Conservation (phyloP, 2,888 invertebrate genomes). For the Xestia ashworthii region DNA sequence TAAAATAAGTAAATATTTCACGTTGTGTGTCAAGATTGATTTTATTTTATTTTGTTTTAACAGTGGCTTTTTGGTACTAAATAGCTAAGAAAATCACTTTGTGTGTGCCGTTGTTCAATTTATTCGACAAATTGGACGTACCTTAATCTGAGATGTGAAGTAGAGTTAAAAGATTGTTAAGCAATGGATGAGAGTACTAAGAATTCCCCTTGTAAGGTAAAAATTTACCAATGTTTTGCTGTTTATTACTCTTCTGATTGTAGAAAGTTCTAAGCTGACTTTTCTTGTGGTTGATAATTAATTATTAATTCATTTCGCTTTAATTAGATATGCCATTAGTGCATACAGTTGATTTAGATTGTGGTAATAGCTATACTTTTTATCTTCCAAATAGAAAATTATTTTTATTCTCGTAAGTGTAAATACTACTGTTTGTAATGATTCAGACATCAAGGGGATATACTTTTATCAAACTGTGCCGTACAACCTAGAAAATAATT, state of each 20-base stretch:
- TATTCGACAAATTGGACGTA: conserved; percentile 79
- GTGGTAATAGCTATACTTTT: conserved; percentile 52
- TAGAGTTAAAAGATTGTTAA: conserved; percentile 81
- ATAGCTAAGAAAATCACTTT: conserved; percentile 86
- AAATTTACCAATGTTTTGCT: conserved; percentile 79
- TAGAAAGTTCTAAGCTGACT: conserved; percentile 68
- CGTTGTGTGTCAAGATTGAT: conserved; percentile 86
- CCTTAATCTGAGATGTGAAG: conserved; percentile 86
- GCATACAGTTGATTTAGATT: conserved; percentile 59
- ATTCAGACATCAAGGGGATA: conserved; percentile 67
- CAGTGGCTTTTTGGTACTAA: conserved; percentile 88
- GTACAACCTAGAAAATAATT: conserved; percentile 30
- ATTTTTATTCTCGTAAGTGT: conserved; percentile 47
- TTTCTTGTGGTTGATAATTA: conserved; percentile 62
- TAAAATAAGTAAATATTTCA: conserved; percentile 85
- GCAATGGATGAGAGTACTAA: conserved; percentile 88
- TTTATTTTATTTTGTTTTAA: conserved; percentile 87
- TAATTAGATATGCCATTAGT: conserved; percentile 62
- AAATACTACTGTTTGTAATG: conserved; percentile 44
- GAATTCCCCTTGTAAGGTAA: conserved; percentile 90
- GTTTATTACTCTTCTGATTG: conserved; percentile 70
- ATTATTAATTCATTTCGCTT: conserved; percentile 63
- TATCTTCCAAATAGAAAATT: conserved; percentile 45
- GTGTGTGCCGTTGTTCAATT: conserved; percentile 82
- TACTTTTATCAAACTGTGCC: conserved; percentile 37